Percentiles rank a stretch among this genome's conserved stretches.
Evolutionary conservation across 1,140 invertebrate genomes (phyloP).

Genomic region (Capitella teleta): DNA sequence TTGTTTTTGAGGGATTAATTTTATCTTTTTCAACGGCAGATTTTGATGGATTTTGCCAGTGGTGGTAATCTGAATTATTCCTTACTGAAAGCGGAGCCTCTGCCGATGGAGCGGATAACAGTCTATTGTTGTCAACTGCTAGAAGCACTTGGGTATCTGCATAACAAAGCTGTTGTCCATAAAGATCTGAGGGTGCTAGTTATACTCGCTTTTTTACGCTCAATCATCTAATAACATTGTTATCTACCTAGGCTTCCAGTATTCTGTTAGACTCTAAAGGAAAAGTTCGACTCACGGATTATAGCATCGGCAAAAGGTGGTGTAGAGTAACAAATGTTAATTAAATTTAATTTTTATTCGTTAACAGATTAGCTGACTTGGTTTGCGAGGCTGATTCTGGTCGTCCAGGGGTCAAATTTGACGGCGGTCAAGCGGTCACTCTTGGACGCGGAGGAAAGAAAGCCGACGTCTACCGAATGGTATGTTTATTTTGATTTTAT

Average conservation of each 20-base stretch:
- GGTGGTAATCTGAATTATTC: constrained; percentile 44
- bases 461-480: constrained; percentile 59
- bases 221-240: too few species aligned
- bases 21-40: constrained; percentile 14
- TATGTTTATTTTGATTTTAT: constrained; percentile 9
- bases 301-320: constrained; percentile 57
- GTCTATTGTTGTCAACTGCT: constrained; percentile 55
- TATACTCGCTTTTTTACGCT: too few species aligned
- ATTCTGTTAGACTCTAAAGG: constrained; percentile 34
- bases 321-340: too few species aligned
- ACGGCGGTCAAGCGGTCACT: constrained; percentile 32
- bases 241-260: constrained; percentile 30
- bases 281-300: constrained; percentile 50
- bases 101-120: constrained; percentile 50
- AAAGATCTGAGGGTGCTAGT: constrained; percentile 55
- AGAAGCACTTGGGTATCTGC: constrained; percentile 57
- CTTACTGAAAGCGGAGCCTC: constrained; percentile 47
- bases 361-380: neutral
- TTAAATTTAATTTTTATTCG: too few species aligned
- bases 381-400: neutral
- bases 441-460: constrained; percentile 57
- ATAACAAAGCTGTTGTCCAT: constrained; percentile 66
- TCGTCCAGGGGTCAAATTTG: constrained; percentile 27
- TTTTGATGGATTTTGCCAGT: constrained; percentile 53
- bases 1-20: neutral